Conservation (phyloP, 2,888 invertebrate species). For the Cryptus armator region DNA sequence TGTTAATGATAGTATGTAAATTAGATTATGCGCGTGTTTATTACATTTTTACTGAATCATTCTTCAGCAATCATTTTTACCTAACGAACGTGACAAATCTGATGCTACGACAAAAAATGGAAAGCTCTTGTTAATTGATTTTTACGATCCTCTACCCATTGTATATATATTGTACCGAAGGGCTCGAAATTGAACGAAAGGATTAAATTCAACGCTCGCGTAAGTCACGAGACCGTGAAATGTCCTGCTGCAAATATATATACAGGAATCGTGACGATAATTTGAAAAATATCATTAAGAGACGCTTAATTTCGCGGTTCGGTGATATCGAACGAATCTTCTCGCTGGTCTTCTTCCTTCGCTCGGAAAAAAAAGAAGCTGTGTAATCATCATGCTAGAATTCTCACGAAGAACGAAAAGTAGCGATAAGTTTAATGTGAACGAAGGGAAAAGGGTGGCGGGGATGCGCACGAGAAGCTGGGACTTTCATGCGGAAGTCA, state of each 20-base stretch:
- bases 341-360: neutral
- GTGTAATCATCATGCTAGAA: conserved; percentile 16
- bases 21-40: neutral
- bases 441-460: neutral
- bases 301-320: conserved; percentile 49
- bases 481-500: conserved; percentile 30
- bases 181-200: neutral
- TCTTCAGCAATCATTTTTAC: neutral
- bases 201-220: neutral
- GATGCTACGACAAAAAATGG: neutral
- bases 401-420: conserved; percentile 5
- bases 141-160: neutral
- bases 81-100: neutral
- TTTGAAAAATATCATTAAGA: conserved; percentile 26
- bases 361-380: neutral
- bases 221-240: neutral
- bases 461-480: neutral
- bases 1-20: neutral
- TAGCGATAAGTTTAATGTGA: conserved; percentile 3
- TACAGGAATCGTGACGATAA: neutral
- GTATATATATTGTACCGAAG: neutral
- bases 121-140: neutral
- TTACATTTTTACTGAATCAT: neutral
- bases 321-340: conserved; percentile 12
- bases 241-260: neutral